These are phyloP conservation scores for Cordylochernes scorpioides DNA, from an alignment of 2,888 invertebrate genomes.

Conservation along the genomic window DNA sequence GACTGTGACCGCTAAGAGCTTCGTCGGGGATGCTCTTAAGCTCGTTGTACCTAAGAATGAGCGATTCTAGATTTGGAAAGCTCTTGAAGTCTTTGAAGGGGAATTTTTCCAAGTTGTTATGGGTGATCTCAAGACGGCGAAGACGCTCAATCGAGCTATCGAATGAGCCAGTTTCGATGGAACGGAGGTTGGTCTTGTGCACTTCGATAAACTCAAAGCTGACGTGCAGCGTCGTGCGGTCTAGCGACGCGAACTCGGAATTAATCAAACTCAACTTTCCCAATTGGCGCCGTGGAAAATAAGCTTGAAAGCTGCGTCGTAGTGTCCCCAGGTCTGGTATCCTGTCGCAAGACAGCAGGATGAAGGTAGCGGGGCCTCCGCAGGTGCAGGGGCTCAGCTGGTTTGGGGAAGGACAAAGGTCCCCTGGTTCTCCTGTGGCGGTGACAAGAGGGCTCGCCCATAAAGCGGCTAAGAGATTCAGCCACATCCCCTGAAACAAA, in stretches of 20 bases:
- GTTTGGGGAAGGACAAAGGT: too few species aligned
- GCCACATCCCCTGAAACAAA: too few species aligned
- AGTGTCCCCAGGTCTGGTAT: too few species aligned
- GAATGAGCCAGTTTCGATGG: slow-evolving; percentile 6
- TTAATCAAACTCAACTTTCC: slow-evolving; percentile 11
- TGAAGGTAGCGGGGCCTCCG: too few species aligned
- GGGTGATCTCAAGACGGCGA: slow-evolving; percentile 11
- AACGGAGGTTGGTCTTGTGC: slow-evolving; percentile 7
- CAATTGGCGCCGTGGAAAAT: too few species aligned
- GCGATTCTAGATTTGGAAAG: slow-evolving; percentile 8
- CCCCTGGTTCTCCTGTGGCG: too few species aligned
- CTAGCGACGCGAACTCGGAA: slow-evolving; percentile 6
- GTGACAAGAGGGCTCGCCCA: too few species aligned
- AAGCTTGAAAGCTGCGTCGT: too few species aligned
- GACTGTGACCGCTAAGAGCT: slow-evolving; percentile 5
- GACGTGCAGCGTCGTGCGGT: slow-evolving; percentile 4
- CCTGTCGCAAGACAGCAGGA: too few species aligned
- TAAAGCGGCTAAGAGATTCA: too few species aligned
- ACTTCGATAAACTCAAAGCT: slow-evolving; percentile 9
- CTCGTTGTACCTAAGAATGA: slow-evolving; percentile 9
- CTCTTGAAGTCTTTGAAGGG: slow-evolving; percentile 9
- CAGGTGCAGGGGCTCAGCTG: too few species aligned
- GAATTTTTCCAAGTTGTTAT: slow-evolving; percentile 10
- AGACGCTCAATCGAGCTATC: slow-evolving; percentile 5
- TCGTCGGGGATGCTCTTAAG: slow-evolving; percentile 10